phyloP scores from a whole-genome alignment of 2,888 invertebrate species.

The Tenthredo notha region DNA sequence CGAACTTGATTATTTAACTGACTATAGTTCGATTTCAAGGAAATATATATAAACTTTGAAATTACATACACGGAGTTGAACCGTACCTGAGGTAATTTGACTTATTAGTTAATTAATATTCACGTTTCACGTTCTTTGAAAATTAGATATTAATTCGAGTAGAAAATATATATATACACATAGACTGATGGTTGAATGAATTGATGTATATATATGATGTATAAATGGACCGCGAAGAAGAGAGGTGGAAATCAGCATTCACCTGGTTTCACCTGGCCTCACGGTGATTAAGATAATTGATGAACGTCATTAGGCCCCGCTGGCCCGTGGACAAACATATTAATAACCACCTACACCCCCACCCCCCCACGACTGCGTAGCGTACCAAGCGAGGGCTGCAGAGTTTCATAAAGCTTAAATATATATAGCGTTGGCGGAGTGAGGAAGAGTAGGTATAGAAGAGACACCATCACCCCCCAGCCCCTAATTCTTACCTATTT shows the following conservation, averaged over 20 bases:
- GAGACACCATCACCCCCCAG: neutral
- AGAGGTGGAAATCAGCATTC: slow-evolving; percentile 40
- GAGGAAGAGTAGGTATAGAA: neutral
- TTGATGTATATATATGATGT: neutral
- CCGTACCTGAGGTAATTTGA: neutral
- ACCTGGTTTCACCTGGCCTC: slow-evolving; percentile 38
- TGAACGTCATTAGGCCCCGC: slow-evolving; percentile 45
- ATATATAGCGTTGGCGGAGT: neutral
- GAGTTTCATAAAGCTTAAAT: slow-evolving; percentile 6
- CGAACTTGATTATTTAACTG: no score
- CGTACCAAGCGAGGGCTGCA: neutral
- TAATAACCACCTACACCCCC: no score
- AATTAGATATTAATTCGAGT: neutral
- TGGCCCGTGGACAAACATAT: slow-evolving; percentile 52
- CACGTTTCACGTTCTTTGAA: neutral
- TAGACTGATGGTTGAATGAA: neutral
- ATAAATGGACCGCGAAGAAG: slow-evolving; percentile 27
- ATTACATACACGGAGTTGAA: no score
- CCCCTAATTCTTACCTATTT: slow-evolving; percentile 31
- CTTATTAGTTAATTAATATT: neutral
- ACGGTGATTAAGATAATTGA: slow-evolving; percentile 51
- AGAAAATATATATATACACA: neutral
- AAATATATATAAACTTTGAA: neutral
- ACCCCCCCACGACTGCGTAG: slow-evolving; percentile 15
- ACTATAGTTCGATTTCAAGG: no score